Percentiles rank a stretch among this genome's conserved stretches.
Evolutionary conservation across 2,113 vertebrate species (phyloP).

Genomic region (Datnioides undecimradiatus): DNA sequence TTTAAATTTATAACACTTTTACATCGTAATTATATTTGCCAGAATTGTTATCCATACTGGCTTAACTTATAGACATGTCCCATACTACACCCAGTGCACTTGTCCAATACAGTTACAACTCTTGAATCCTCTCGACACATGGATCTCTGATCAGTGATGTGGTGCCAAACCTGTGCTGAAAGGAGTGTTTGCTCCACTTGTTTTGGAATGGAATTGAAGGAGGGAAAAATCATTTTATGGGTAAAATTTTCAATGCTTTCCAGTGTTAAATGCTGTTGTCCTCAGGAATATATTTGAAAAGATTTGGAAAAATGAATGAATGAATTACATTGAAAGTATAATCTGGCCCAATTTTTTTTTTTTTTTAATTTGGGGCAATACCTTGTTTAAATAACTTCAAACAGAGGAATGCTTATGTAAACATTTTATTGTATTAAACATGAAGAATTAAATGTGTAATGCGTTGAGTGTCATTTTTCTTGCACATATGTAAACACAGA

Average conservation of each 20-base stretch:
- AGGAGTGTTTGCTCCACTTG: constrained; percentile 73
- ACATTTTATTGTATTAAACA: constrained; percentile 81
- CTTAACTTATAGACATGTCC: constrained; percentile 23
- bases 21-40: constrained; percentile 38
- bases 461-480: constrained; percentile 51
- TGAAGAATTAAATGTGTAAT: constrained; percentile 64
- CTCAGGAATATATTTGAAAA: constrained; percentile 78
- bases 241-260: constrained; percentile 75
- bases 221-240: constrained; percentile 50
- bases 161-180: constrained; percentile 70
- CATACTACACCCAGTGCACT: constrained; percentile 42
- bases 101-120: constrained; percentile 58
- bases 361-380: constrained; percentile 67
- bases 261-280: constrained; percentile 79
- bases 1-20: constrained; percentile 39
- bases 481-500: constrained; percentile 11
- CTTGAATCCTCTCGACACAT: constrained; percentile 60
- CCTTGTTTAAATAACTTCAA: constrained; percentile 65
- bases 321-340: constrained; percentile 60
- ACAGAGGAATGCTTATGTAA: constrained; percentile 77
- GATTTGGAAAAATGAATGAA: constrained; percentile 66
- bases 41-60: constrained; percentile 29
- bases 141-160: constrained; percentile 71
- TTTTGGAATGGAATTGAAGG: constrained; percentile 79
- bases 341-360: constrained; percentile 61